Percentiles rank a stretch among this genome's conserved stretches.
Conservation (phyloP, 2,888 invertebrate genomes). For the Apotomis turbidana region DNA sequence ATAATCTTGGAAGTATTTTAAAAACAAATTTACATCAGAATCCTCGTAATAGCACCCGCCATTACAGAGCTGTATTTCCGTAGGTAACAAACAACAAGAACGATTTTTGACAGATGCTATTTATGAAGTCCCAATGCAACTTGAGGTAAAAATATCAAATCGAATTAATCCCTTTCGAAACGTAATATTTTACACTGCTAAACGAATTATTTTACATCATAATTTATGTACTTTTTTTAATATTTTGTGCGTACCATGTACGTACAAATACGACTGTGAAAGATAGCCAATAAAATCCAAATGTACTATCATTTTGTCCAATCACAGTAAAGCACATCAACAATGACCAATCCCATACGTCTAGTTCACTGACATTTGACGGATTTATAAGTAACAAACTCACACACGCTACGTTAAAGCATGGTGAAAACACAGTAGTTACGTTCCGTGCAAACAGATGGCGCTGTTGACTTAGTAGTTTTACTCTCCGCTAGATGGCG, state of each 20-base stretch:
- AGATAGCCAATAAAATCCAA: constrained; percentile 13
- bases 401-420: not conserved
- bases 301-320: not conserved
- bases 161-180: not conserved
- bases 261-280: constrained; percentile 24
- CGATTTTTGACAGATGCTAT: constrained; percentile 1
- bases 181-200: not conserved
- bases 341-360: not conserved
- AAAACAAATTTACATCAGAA: constrained; percentile 35
- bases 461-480: not conserved
- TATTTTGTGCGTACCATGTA: not conserved
- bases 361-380: constrained; percentile 12
- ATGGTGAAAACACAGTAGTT: not conserved
- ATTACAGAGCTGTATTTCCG: constrained; percentile 40
- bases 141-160: not conserved
- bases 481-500: constrained; percentile 2
- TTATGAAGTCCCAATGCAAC: constrained; percentile 5
- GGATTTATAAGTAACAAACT: not conserved
- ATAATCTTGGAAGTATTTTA: constrained; percentile 10
- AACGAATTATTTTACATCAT: not conserved
- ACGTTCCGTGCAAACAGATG: not conserved
- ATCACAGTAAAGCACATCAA: constrained; percentile 9
- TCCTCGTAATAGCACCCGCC: constrained; percentile 42
- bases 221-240: not conserved
- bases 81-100: constrained; percentile 28